Evolutionary conservation across 2,113 vertebrate genomes (phyloP).

Genomic region (Eurystomus gularis): DNA sequence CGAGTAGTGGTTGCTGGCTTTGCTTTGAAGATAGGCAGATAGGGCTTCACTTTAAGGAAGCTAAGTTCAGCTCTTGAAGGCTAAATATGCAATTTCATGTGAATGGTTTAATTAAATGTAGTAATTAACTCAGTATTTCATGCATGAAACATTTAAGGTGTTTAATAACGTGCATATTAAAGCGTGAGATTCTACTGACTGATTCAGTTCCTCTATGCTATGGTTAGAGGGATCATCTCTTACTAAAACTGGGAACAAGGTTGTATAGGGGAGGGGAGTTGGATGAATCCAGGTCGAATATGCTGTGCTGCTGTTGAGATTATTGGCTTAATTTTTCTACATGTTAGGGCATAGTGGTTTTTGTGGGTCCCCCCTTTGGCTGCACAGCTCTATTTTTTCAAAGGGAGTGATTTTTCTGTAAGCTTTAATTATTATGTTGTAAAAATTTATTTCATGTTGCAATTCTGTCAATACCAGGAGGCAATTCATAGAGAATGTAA

Average conservation of each 20-base stretch:
- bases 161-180: neutral
- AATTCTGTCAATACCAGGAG: rapidly evolving
- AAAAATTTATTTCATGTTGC: rapidly evolving
- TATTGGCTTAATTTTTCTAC: neutral
- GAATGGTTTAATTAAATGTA: neutral
- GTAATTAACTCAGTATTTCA: slow-evolving; percentile 33
- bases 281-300: neutral
- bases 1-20: neutral
- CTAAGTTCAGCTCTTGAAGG: neutral
- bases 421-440: neutral
- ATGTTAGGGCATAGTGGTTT: rapidly evolving
- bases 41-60: neutral
- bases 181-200: neutral
- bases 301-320: neutral
- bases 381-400: neutral
- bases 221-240: neutral
- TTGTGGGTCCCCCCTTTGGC: neutral
- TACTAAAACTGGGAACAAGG: neutral
- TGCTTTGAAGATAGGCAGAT: neutral
- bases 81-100: neutral
- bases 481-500: neutral
- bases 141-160: neutral
- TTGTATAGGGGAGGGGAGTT: neutral
- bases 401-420: neutral
- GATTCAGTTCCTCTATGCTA: neutral